phyloP scores from a whole-genome alignment of 2,888 invertebrate genomes.

The Notodonta dromedarius region DNA sequence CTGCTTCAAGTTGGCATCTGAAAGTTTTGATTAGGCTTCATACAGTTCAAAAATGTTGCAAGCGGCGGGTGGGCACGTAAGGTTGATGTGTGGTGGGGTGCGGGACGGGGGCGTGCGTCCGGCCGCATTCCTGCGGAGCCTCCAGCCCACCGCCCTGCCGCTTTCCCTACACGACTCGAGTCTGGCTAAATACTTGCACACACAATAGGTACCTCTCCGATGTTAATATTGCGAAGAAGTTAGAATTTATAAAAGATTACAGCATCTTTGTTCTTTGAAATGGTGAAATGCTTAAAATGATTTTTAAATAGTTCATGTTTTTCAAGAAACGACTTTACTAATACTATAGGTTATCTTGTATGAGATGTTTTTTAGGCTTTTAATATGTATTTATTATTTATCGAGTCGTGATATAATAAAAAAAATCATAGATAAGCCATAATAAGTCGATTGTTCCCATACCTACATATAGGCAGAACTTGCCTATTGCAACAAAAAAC shows the following conservation, averaged over 20 bases:
- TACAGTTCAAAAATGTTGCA: constrained; percentile 35
- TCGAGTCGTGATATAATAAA: too few species aligned
- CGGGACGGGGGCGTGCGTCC: constrained; percentile 45
- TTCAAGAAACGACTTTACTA: too few species aligned
- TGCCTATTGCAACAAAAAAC: constrained; percentile 24
- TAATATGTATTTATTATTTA: too few species aligned
- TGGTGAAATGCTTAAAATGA: too few species aligned
- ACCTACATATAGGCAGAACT: not conserved
- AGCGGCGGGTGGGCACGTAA: constrained; percentile 23
- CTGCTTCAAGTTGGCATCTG: constrained; percentile 16
- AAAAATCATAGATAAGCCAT: too few species aligned
- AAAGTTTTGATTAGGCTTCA: constrained; percentile 37
- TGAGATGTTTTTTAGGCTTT: too few species aligned
- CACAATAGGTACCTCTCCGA: not conserved
- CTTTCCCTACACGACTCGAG: constrained; percentile 57
- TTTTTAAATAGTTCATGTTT: too few species aligned
- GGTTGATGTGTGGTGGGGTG: constrained; percentile 24
- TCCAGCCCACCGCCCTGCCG: constrained; percentile 64
- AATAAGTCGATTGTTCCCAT: not conserved
- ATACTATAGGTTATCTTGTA: too few species aligned
- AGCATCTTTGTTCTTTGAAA: not conserved
- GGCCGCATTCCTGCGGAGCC: constrained; percentile 79
- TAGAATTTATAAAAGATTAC: not conserved
- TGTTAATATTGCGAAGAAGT: not conserved
- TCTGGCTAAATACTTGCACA: constrained; percentile 50